phyloP scores from a whole-genome alignment of 1,140 invertebrate species.

The Caenorhabditis latens region DNA sequence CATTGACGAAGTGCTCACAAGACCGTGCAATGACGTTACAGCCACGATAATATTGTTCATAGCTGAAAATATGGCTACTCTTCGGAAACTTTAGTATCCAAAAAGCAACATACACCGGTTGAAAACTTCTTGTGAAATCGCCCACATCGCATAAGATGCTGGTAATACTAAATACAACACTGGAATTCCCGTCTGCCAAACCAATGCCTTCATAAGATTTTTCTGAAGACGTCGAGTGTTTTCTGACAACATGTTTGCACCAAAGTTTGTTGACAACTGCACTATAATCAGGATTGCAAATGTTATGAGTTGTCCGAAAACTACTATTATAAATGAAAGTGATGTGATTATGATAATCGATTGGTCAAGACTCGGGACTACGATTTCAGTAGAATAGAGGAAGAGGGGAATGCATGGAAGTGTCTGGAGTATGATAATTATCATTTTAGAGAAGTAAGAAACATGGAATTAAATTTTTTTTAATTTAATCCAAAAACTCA shows the following conservation, averaged over 20 bases:
- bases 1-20: neutral
- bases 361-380: neutral
- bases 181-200: neutral
- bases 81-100: neutral
- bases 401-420: neutral
- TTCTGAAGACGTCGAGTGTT: constrained; percentile 1
- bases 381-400: neutral
- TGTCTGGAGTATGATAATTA: neutral
- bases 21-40: neutral
- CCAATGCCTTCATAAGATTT: neutral
- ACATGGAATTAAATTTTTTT: neutral
- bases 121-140: neutral
- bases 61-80: neutral
- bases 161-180: neutral
- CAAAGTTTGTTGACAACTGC: neutral
- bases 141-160: neutral
- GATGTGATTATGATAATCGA: neutral
- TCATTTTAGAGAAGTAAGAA: no score
- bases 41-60: neutral
- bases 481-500: neutral
- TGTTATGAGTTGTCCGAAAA: neutral
- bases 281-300: neutral
- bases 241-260: neutral
- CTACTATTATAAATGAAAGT: neutral
- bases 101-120: neutral